Evolutionary conservation across 2,888 invertebrate genomes (phyloP), one percentile per base, ranked within the genome.

Genomic region (Globia sparganii): DNA sequence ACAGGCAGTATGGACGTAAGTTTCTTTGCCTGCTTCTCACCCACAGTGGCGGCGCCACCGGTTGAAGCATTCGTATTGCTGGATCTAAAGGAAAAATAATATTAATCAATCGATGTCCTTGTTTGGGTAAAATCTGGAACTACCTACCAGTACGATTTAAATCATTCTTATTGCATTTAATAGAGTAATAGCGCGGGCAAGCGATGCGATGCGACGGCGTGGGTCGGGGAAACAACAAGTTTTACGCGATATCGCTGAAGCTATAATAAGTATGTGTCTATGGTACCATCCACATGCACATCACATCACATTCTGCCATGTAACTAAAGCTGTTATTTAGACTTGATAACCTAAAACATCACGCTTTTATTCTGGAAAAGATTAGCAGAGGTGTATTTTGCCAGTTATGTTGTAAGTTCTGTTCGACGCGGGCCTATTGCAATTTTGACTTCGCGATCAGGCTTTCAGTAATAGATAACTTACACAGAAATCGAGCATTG

Each of bases 1-100:
- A 98, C 98, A 68, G 97, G 97, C 88, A 99, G 94, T 86, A 99
- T 97, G 0, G 98, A 99, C 0, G 98, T 98, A 74, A 97, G 61
- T 58, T 96, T 84, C 97, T 97, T 87, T 31, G 59, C 53, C 13
- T 59, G 70, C 18, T 84, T 83, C 25, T 43, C 46, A 46, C 8
- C 77, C 8, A 68, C 69, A 46, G 53, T 37, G 15, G 77, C n/a
- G 68, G 34, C 18, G 15, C 66, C 58, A 56, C 25, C 21, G 4
- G 66, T 40, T 46, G 76, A 34, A n/a, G n/a, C 18, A 49, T 70
- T 75, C 21, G 67, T 34, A 5, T 75, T 70, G 13, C 84, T 87
- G 76, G 21, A 79, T 80, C 5, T 15, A 43, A 72, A 37, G 31
- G n/a, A n/a, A 31, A 58, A 59, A 40, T 13, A 25, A 49, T 6